Evolutionary conservation across 2,888 invertebrate species (phyloP).

Genomic region (Cancer borealis): DNA sequence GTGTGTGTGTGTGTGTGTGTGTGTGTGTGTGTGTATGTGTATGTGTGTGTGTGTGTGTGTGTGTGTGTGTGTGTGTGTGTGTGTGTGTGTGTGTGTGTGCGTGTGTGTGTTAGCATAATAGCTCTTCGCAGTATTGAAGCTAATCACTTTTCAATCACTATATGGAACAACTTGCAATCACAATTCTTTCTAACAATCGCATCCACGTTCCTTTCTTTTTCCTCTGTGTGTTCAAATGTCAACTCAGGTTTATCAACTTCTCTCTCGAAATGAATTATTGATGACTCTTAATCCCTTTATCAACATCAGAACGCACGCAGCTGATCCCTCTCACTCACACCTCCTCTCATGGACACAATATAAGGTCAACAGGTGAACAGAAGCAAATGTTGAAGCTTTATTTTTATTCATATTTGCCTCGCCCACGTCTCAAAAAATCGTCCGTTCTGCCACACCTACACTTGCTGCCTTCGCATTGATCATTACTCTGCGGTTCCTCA

Average conservation of each 20-base stretch:
- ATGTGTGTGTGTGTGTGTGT: background rate
- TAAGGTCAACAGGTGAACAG: background rate
- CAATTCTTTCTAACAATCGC: background rate
- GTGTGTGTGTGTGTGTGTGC: background rate
- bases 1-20: background rate
- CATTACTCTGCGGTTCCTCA: background rate
- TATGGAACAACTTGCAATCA: too few relatives aligned
- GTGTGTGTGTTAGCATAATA: background rate
- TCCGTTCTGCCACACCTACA: background rate
- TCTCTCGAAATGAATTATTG: background rate
- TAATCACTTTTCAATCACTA: too few relatives aligned
- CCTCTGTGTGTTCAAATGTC: background rate
- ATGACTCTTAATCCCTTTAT: background rate
- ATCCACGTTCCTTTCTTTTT: background rate
- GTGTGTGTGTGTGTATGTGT: conserved; percentile 20
- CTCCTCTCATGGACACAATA: background rate
- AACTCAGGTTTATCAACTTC: background rate
- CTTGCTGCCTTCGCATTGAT: background rate
- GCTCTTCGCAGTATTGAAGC: background rate
- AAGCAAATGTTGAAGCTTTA: background rate
- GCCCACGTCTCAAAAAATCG: background rate
- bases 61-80: conserved; percentile 6
- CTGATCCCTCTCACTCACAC: background rate
- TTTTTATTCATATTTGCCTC: background rate
- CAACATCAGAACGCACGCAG: background rate